phyloP scores from a whole-genome alignment of 2,113 vertebrate genomes.

The Archocentrus centrarchus region DNA sequence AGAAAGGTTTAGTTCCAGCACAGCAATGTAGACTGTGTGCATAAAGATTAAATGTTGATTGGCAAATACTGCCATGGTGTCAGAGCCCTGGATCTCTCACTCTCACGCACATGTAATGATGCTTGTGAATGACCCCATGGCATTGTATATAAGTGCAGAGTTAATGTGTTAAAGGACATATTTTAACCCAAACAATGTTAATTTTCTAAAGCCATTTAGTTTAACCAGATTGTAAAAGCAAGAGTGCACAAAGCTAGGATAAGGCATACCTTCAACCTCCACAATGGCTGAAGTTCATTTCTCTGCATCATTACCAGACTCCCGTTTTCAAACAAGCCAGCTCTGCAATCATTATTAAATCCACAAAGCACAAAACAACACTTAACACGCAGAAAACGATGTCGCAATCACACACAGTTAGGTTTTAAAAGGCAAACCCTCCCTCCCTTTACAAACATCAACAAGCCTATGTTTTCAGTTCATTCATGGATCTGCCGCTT shows the following conservation, averaged over 20 bases:
- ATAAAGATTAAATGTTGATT: not conserved
- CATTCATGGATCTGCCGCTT: slow-evolving; percentile 70
- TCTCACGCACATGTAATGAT: too few relatives aligned
- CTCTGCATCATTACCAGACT: not conserved
- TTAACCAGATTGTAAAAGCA: not conserved
- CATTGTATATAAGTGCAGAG: too few relatives aligned
- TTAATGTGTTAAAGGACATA: not conserved
- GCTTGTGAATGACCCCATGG: too few relatives aligned
- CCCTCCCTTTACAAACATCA: slow-evolving; percentile 47
- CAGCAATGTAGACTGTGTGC: not conserved
- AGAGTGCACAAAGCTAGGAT: not conserved
- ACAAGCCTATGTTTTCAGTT: slow-evolving; percentile 50
- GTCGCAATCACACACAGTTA: slow-evolving; percentile 45
- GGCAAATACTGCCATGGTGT: not conserved
- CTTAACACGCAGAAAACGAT: slow-evolving; percentile 42
- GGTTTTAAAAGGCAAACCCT: slow-evolving; percentile 43
- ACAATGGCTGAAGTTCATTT: not conserved
- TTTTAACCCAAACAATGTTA: not conserved
- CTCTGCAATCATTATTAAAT: slow-evolving; percentile 28
- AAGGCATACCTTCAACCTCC: not conserved
- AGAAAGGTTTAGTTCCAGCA: too few relatives aligned
- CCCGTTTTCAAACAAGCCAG: slow-evolving; percentile 13
- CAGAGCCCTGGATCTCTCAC: too few relatives aligned
- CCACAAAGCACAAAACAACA: slow-evolving; percentile 21
- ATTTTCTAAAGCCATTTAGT: not conserved